phyloP scores from a whole-genome alignment of 23 tunicate genomes.

The Ascidia mentula region DNA sequence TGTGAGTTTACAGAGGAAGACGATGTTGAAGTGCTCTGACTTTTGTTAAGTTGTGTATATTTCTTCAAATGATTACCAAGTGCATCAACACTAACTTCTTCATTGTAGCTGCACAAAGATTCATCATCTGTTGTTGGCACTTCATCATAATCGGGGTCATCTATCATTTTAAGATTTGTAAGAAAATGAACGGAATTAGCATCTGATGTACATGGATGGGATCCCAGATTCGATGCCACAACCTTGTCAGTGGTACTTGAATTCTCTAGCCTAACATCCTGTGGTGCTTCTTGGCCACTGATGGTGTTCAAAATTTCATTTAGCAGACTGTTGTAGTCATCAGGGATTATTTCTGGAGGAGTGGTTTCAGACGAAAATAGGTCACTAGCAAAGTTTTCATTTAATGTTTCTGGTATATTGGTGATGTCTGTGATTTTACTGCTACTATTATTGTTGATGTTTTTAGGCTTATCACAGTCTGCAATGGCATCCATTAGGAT shows the following conservation, averaged over 20 bases:
- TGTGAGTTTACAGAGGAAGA: constrained; percentile 12
- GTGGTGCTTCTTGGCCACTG: not conserved
- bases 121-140: constrained; percentile 47
- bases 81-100: constrained; percentile 57
- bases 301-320: constrained; percentile 20
- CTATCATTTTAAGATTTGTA: constrained; percentile 4
- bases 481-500: constrained; percentile 74
- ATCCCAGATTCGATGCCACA: too few relatives aligned
- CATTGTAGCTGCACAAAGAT: constrained; percentile 22
- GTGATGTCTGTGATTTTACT: not conserved
- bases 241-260: not conserved
- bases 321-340: constrained; percentile 13
- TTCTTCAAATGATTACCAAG: not conserved
- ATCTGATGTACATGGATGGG: constrained; percentile 4
- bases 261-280: not conserved
- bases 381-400: not conserved
- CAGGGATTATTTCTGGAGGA: not conserved
- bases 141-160: constrained; percentile 72
- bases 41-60: not conserved
- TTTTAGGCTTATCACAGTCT: constrained; percentile 53
- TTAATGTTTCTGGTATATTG: not conserved
- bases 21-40: not conserved
- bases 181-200: not conserved
- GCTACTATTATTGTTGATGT: constrained; percentile 25
- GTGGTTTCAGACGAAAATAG: not conserved